These are phyloP conservation scores for Hydractinia echinata DNA, from an alignment of 30 jellyfish, hydroid and myxozoan genomes.

Conservation along the genomic window DNA sequence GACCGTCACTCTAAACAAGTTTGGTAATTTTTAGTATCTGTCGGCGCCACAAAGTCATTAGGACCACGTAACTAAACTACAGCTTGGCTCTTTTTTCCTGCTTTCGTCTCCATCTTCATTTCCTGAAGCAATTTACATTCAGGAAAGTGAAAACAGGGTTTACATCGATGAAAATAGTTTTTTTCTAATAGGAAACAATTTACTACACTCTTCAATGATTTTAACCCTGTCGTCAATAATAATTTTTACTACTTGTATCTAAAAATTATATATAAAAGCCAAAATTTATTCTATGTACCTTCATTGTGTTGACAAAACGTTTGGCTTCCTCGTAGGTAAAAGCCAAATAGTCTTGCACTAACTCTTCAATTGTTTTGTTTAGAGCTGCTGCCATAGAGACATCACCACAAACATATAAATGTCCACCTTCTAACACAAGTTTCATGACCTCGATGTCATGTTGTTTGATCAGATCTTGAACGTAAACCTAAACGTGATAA, in stretches of 20 bases:
- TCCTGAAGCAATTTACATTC: constrained; percentile 39
- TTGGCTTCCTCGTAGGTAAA: constrained; percentile 60
- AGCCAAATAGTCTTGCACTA: constrained; percentile 70
- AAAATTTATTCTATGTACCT: constrained; percentile 24
- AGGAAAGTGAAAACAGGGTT: constrained; percentile 1
- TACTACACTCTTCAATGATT: too few species aligned
- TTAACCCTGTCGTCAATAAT: too few species aligned
- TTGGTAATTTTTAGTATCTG: too few species aligned
- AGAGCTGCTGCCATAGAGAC: constrained; percentile 90
- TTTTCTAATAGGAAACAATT: too few species aligned
- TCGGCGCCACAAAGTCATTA: too few species aligned
- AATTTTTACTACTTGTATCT: too few species aligned
- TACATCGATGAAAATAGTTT: too few species aligned
- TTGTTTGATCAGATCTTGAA: constrained; percentile 58
- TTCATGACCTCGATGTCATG: constrained; percentile 48
- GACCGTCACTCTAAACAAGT: background rate
- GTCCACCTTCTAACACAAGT: constrained; percentile 56
- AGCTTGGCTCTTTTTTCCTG: too few species aligned
- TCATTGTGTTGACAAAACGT: constrained; percentile 34
- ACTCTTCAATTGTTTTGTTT: constrained; percentile 39
- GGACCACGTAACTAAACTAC: too few species aligned
- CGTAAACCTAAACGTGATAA: constrained; percentile 42
- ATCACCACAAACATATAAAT: constrained; percentile 85
- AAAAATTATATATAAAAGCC: too few species aligned
- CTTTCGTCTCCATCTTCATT: too few species aligned